Base-by-base conservation (phyloP, 1,140 invertebrate genomes). In the Coelopa frigida region DNA sequence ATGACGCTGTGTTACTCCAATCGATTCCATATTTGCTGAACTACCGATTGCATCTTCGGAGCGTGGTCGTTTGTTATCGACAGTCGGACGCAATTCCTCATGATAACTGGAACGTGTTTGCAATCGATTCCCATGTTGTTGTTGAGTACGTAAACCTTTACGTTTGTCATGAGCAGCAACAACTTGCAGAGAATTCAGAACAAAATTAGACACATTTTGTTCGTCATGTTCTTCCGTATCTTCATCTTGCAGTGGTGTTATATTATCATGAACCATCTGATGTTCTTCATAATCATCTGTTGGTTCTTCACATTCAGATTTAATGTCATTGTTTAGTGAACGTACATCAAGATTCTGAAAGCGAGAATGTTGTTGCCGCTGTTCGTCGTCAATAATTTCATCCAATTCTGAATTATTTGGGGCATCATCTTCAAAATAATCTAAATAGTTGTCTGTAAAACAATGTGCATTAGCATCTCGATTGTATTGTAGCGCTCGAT, bases 261-360 rank as follows among this genome's bases (percentile, higher is more conserved):
- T 33, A 5, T 31, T 21, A 26, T 52, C 41, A n/a, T n/a, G n/a
- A n/a, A n/a, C n/a, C n/a, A n/a, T n/a, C 15, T 43, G 52, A 38
- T 49, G 38, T 15, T 31, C 52, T 6, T 59, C 59, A 22, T 53
- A 61, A 2, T 66, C 62, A 44, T 66, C 63, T 5, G 39, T 51
- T 6, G 57, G 54, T 21, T 64, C 61, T 37, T 66, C 62, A 32
- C 62, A 66, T 43, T 66, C 63, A 0, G 63, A 66, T 40, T 66
- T 66, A 6, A 66, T 66, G 42, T 66, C 62, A 50, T 55, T 55
- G 12, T 59, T 55, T 14, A 64, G 15, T n/a, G 42, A 21, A 17
- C 23, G 27, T 6, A 14, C 3, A 5, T 44, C 24, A 5, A 5
- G 20, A 3, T 42, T 29, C 0, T 17, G 7, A 20, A 20, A 29